A percentile compares a stretch with the other conserved stretches of the same genome.
Evolutionary conservation across 2,888 invertebrate genomes (phyloP).

Genomic region (Pyralis farinalis): DNA sequence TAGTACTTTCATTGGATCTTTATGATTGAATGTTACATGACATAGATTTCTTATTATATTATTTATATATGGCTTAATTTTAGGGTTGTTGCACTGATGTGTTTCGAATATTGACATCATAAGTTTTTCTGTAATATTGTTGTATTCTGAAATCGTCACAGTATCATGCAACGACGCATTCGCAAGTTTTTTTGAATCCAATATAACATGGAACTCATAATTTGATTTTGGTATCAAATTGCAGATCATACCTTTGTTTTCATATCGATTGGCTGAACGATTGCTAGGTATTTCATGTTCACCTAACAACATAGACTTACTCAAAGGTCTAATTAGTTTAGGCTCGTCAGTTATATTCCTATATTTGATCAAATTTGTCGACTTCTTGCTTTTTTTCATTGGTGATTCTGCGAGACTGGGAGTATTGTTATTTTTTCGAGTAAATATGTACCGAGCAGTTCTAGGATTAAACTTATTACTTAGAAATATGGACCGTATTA

Average conservation of each 20-base stretch:
- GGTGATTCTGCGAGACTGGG: constrained; percentile 12
- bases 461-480: constrained; percentile 26
- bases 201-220: constrained; percentile 31
- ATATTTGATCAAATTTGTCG: constrained; percentile 62
- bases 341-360: constrained; percentile 51
- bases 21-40: constrained; percentile 32
- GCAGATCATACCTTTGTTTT: constrained; percentile 19
- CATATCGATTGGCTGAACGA: constrained; percentile 6
- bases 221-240: constrained; percentile 23
- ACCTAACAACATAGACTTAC: constrained; percentile 47
- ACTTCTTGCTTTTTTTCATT: constrained; percentile 58
- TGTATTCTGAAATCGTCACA: constrained; percentile 37
- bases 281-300: constrained; percentile 23
- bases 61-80: constrained; percentile 38
- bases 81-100: constrained; percentile 18
- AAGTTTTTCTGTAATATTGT: constrained; percentile 50
- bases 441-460: constrained; percentile 41
- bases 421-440: constrained; percentile 25
- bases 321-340: constrained; percentile 39
- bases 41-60: constrained; percentile 53
- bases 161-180: constrained; percentile 35
- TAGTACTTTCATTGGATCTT: constrained; percentile 48
- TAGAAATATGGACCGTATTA: constrained; percentile 14
- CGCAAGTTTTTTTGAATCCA: constrained; percentile 21
- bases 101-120: constrained; percentile 43